Base-by-base conservation (phyloP, 2,797 vertebrate species). In the Synanceia verrucosa region DNA sequence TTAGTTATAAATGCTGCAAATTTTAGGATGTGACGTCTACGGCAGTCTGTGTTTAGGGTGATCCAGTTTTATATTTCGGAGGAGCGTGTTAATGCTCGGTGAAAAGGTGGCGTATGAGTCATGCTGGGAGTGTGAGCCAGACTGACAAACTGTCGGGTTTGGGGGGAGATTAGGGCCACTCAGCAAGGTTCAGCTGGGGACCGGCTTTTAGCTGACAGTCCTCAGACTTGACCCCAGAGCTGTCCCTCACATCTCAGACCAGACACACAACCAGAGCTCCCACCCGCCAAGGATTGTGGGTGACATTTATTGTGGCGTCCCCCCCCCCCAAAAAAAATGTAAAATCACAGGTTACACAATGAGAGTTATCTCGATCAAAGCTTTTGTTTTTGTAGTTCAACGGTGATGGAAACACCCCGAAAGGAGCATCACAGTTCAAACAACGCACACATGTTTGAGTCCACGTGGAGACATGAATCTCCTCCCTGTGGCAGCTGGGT, bases 161-260 rank as follows among this genome's bases (percentile, higher is more conserved):
- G 21, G n/a, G 29, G 51, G 36, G 9, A 44, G 48, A 65, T 44
- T 62, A 13, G 68, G 70, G 65, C 70, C 51, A 61, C 67, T 62
- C 65, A 2, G 43, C 66, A 37, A 12, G 65, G 84, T 86, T 89
- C 85, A 83, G 14, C 65, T 51, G 50, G 81, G 76, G 72, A 73
- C 64, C 53, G 43, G 51, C 65, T 47, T 51, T 51, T 61, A 55
- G 67, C 81, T 71, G 73, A 60, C 83, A 59, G 26, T 57, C 62
- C 56, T 67, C 66, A 66, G 66, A 65, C 43, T 29, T 57, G 84
- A 88, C 84, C 83, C 66, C 79, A 43, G 77, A 79, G 74, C 83
- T 79, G 83, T 90, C 88, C 78, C 83, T 57, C 70, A 56, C 18
- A 44, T 87, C 83, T 73, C 64, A 26, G 70, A 82, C n/a, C n/a